Evolutionary conservation across 2,888 invertebrate species (phyloP).

Genomic region (Tachina grossa): DNA sequence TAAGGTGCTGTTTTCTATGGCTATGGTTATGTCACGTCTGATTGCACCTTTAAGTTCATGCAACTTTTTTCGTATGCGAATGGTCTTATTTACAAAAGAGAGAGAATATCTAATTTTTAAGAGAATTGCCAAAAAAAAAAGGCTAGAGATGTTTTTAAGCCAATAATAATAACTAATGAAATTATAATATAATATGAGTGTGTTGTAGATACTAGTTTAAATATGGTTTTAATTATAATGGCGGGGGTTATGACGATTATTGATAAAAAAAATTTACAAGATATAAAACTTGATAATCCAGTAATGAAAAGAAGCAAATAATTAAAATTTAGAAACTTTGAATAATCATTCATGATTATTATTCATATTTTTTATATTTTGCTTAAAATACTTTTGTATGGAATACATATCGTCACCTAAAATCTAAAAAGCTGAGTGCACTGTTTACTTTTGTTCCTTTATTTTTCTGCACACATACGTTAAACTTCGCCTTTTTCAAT

Average conservation of each 20-base stretch:
- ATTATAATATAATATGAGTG: constrained; percentile 44
- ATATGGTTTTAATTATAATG: constrained; percentile 22
- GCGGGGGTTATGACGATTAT: constrained; percentile 31
- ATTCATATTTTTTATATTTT: no score
- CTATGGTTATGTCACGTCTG: no score
- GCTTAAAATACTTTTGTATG: no score
- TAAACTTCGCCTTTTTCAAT: no score
- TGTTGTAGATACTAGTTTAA: constrained; percentile 36
- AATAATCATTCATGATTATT: no score
- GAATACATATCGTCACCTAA: no score
- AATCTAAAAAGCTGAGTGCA: no score
- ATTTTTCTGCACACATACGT: no score
- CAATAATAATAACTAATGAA: constrained; percentile 41
- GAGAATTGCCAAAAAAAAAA: constrained; percentile 29
- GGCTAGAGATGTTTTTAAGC: constrained; percentile 19
- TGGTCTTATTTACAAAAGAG: constrained; percentile 12
- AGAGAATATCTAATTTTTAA: constrained; percentile 11
- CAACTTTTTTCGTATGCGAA: constrained; percentile 49
- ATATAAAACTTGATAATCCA: constrained; percentile 2
- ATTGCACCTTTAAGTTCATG: no score
- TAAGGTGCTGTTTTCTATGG: no score
- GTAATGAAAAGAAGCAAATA: constrained; percentile 34
- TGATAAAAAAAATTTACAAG: constrained; percentile 17
- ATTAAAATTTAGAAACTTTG: neutral
- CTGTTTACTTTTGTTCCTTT: no score